A percentile compares a stretch with the other conserved stretches of the same genome.
Evolutionary conservation across 2,888 invertebrate genomes (phyloP).

Genomic region (Enchytraeus crypticus): DNA sequence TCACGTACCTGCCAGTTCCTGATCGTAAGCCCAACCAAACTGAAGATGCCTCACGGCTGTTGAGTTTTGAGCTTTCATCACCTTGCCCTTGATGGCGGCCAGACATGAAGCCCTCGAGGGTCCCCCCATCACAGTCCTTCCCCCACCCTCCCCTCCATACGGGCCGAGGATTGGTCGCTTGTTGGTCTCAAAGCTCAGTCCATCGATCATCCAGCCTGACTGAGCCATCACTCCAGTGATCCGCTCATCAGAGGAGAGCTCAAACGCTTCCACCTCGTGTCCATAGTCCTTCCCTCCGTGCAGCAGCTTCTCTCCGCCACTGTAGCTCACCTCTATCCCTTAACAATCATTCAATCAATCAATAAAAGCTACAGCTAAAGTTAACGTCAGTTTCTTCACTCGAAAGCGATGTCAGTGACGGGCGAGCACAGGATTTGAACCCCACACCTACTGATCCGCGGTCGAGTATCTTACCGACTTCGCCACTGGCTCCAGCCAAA

Average conservation of each 20-base stretch:
- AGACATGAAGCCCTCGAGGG: neutral
- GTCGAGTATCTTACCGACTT: too few relatives aligned
- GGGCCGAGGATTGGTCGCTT: neutral
- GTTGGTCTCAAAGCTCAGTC: neutral
- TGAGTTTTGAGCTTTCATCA: neutral
- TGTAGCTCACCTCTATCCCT: neutral
- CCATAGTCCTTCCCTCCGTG: neutral
- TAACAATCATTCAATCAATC: too few relatives aligned
- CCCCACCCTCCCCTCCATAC: neutral
- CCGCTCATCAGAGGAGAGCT: neutral
- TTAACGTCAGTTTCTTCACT: too few relatives aligned
- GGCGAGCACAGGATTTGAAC: too few relatives aligned
- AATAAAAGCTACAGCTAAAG: too few relatives aligned
- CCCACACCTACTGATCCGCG: too few relatives aligned
- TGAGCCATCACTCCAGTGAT: neutral
- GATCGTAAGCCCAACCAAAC: slow-evolving; percentile 1
- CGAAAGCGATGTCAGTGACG: too few relatives aligned
- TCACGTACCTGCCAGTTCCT: too few relatives aligned
- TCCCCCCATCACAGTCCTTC: neutral
- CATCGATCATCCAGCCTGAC: neutral
- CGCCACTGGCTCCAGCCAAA: too few relatives aligned
- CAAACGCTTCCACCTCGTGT: neutral
- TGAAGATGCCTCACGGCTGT: neutral
- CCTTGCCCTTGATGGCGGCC: slow-evolving; percentile 2
- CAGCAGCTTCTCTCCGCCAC: neutral